Percentiles rank a stretch among this genome's conserved stretches.
Evolutionary conservation across 2,113 vertebrate species (phyloP).

Genomic region (Periophthalmodon schlosseri): DNA sequence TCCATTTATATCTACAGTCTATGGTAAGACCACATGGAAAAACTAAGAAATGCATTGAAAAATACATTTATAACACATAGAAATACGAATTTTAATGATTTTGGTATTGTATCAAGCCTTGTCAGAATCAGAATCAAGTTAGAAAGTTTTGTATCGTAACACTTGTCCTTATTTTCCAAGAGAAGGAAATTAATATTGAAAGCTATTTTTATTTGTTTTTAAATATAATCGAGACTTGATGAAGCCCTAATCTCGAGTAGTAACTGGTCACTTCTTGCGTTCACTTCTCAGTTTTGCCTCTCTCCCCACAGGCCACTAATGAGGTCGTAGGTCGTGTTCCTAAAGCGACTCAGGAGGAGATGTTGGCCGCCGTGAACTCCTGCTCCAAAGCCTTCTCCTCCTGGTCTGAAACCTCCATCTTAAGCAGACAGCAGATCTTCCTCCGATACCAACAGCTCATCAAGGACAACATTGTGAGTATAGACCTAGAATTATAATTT

Average conservation of each 20-base stretch:
- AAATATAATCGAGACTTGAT: no score
- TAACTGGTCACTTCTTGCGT: slow-evolving; percentile 14
- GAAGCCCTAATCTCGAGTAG: not conserved
- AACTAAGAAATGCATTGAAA: not conserved
- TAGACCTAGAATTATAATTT: no score
- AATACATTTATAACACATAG: not conserved
- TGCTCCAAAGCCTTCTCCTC: slow-evolving; percentile 84
- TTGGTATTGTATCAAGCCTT: not conserved
- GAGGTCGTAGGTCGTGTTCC: slow-evolving; percentile 88
- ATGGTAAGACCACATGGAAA: no score
- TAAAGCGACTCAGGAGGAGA: slow-evolving; percentile 90
- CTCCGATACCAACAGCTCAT: slow-evolving; percentile 96
- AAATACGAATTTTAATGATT: not conserved
- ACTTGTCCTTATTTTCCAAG: no score
- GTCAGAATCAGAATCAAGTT: no score
- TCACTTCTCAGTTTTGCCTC: slow-evolving; percentile 21
- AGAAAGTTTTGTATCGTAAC: no score
- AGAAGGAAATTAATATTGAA: no score
- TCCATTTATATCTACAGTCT: no score
- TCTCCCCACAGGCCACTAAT: slow-evolving; percentile 84
- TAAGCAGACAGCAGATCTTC: slow-evolving; percentile 94
- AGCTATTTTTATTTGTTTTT: no score
- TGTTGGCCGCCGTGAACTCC: slow-evolving; percentile 88
- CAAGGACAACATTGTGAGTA: slow-evolving; percentile 94
- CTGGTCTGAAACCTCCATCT: slow-evolving; percentile 93